Conservation (phyloP, 2,113 vertebrate genomes). For the Chauna torquata region DNA sequence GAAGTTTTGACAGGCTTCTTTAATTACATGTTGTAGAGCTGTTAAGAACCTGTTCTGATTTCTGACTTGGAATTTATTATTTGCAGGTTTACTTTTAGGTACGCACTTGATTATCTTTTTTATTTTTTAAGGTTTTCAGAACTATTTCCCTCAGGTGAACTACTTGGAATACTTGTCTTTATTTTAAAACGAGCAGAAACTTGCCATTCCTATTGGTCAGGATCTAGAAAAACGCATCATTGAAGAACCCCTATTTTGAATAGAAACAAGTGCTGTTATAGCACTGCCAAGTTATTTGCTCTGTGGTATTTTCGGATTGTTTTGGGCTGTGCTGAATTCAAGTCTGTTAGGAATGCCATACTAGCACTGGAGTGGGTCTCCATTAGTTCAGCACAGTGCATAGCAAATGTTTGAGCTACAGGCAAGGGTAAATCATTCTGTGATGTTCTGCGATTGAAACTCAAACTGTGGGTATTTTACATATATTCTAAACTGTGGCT, state of each 20-base stretch:
- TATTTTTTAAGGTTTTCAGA: background rate
- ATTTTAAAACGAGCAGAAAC: background rate
- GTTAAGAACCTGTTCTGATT: background rate
- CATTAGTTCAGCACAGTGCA: background rate
- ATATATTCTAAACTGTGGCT: background rate
- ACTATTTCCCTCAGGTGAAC: background rate
- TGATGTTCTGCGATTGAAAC: background rate
- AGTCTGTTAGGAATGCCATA: fast-evolving
- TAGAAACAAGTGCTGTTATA: background rate
- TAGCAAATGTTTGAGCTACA: background rate
- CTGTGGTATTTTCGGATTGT: background rate
- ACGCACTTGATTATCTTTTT: background rate
- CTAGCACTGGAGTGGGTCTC: background rate
- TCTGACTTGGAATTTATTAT: background rate
- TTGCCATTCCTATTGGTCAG: background rate
- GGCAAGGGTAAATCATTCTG: background rate
- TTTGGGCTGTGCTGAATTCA: background rate
- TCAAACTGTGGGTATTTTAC: background rate
- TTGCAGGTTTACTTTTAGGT: background rate
- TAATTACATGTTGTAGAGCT: background rate
- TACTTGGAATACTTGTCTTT: background rate
- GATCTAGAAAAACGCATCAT: background rate
- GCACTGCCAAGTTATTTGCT: background rate
- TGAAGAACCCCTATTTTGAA: background rate
- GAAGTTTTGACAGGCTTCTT: background rate